Conservation (phyloP, 2,797 vertebrate genomes). For the Chrosomus eos region DNA sequence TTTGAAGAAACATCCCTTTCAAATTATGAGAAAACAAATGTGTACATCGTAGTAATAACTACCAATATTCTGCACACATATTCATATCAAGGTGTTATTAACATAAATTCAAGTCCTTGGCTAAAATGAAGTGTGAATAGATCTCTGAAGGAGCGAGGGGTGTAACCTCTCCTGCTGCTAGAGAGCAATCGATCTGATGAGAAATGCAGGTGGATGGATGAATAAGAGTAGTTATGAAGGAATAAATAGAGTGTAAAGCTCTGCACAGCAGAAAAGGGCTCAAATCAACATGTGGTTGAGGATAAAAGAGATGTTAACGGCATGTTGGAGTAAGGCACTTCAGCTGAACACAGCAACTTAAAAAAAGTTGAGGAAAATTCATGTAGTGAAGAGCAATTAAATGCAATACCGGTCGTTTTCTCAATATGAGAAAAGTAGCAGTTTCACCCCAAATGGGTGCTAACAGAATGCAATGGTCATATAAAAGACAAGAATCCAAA, state of each 20-base stretch:
- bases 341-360: slow-evolving; percentile 15
- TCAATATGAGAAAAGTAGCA: slow-evolving; percentile 69
- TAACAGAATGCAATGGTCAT: slow-evolving; percentile 6
- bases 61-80: neutral
- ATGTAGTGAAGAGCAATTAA: slow-evolving; percentile 21
- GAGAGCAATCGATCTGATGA: neutral
- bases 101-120: slow-evolving; percentile 3
- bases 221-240: slow-evolving; percentile 3
- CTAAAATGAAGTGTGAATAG: slow-evolving; percentile 1
- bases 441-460: slow-evolving; percentile 29
- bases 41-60: neutral
- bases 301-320: slow-evolving; percentile 15
- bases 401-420: slow-evolving; percentile 55
- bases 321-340: slow-evolving; percentile 21
- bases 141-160: neutral
- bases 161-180: neutral
- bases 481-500: neutral
- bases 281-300: neutral
- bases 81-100: neutral
- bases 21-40: neutral
- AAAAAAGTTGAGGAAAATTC: slow-evolving; percentile 21
- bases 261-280: slow-evolving; percentile 47
- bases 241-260: slow-evolving; percentile 23
- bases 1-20: neutral
- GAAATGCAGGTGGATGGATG: neutral